Percentiles rank a stretch among this genome's conserved stretches.
Evolutionary conservation across 2,797 vertebrate genomes (phyloP).

Genomic region (Lindbergichthys nudifrons): DNA sequence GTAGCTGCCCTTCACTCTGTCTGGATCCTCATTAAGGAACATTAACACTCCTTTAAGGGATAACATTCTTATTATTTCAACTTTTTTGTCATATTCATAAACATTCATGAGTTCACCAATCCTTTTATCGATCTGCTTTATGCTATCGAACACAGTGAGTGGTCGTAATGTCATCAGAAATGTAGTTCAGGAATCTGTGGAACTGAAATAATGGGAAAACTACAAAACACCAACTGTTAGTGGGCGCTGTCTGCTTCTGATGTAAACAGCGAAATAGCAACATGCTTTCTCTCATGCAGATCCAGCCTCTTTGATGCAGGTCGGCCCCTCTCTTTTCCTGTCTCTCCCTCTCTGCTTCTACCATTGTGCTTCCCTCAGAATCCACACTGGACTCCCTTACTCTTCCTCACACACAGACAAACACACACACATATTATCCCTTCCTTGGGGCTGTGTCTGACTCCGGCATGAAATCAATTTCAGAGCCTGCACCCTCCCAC

Average conservation of each 20-base stretch:
- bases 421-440: slow-evolving; percentile 60
- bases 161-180: not conserved
- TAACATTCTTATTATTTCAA: not conserved
- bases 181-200: slow-evolving; percentile 24
- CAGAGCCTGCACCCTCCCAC: slow-evolving; percentile 66
- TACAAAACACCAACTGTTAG: slow-evolving; percentile 46
- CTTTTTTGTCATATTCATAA: not conserved
- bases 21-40: not conserved
- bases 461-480: slow-evolving; percentile 85
- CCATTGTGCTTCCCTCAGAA: slow-evolving; percentile 66
- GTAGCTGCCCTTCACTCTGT: not conserved
- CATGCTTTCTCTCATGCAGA: slow-evolving; percentile 74
- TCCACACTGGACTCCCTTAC: slow-evolving; percentile 59
- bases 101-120: not conserved
- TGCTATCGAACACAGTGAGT: not conserved
- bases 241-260: slow-evolving; percentile 41
- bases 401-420: slow-evolving; percentile 38
- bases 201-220: slow-evolving; percentile 54
- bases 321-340: slow-evolving; percentile 59
- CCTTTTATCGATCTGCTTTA: not conserved
- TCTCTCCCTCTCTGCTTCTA: slow-evolving; percentile 48
- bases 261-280: slow-evolving; percentile 63
- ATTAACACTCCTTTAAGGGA: not conserved
- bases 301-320: slow-evolving; percentile 69
- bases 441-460: slow-evolving; percentile 76